Evolutionary conservation across 2,888 invertebrate species (phyloP), one percentile per base, ranked within the genome.

Genomic region (Euspilapteryx auroguttella): DNA sequence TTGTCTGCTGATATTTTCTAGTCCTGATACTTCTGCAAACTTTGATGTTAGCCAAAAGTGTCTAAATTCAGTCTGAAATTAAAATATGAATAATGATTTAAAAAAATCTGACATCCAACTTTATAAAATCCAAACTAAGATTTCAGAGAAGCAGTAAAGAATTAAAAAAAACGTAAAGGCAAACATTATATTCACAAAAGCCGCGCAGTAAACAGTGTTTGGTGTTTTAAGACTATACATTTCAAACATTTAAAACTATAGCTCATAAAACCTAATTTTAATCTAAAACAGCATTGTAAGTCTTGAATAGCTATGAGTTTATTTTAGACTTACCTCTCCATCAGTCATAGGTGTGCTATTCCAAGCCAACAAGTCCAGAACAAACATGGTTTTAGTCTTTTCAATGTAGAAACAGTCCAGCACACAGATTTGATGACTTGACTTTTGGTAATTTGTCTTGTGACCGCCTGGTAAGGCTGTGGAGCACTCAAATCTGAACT

Each of bases 351-450:
- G 78, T 42, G 84, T 81, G 35, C 78, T 80, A 45, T 85, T 86
- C 94, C 93, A 94, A 15, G 82, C 84, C 37, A 94, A 61, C 2
- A 93, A 73, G 56, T 98, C 97, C 30, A 97, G 56, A 1, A 93
- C 79, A 59, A 85, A 93, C 56, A 87, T 84, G 3, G 78, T 82
- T 29, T 81, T 79, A 4, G 61, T 54, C 1, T 58, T 46, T 29
- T 80, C 78, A 32, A 79, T 66, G 64, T 82, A 90, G 36, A 98
- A 81, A 47, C 94, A 90, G 55, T 98, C 97, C 9, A 98, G 53
- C 22, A 95, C 79, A 25, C 86, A 86, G 38, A 79, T 79, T 27
- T 65, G 37, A 11, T 31, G 77, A 30, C 52, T 62, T 30, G 36
- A 44, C 24, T 45, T 42, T 14, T 49, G 47, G 2, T 38, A 23